Percentiles rank a stretch among this genome's conserved stretches.
phyloP scores from a whole-genome alignment of 2,797 vertebrate species.

The Sardinella longiceps region DNA sequence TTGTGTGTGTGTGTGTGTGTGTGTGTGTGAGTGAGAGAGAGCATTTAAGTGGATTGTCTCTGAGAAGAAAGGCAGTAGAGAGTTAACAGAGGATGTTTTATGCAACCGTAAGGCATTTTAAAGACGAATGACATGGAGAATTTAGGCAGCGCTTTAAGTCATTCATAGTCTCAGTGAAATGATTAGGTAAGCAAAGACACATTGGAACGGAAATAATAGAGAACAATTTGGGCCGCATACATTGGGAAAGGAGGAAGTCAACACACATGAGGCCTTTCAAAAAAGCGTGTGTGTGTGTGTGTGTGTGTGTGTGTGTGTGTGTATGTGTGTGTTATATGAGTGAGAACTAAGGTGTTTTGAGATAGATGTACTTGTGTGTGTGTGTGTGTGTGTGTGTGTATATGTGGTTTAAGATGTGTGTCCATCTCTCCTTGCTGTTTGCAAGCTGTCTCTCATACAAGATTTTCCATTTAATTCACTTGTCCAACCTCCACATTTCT shows the following conservation, averaged over 20 bases:
- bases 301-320: neutral
- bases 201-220: neutral
- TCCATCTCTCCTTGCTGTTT: neutral
- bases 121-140: neutral
- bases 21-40: neutral
- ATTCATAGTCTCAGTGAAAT: neutral
- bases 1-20: neutral
- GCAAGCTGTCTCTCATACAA: constrained; percentile 8
- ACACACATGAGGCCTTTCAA: neutral
- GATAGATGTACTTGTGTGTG: neutral
- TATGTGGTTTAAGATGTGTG: neutral
- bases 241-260: neutral
- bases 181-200: neutral
- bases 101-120: constrained; percentile 4
- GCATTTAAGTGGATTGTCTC: constrained; percentile 27
- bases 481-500: neutral
- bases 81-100: neutral
- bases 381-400: neutral
- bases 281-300: too few species aligned
- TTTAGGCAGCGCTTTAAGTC: neutral
- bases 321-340: neutral
- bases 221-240: neutral
- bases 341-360: neutral
- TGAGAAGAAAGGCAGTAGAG: neutral
- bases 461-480: constrained; percentile 12